phyloP scores from a whole-genome alignment of 2,888 invertebrate genomes.

The Lapara coniferarum region DNA sequence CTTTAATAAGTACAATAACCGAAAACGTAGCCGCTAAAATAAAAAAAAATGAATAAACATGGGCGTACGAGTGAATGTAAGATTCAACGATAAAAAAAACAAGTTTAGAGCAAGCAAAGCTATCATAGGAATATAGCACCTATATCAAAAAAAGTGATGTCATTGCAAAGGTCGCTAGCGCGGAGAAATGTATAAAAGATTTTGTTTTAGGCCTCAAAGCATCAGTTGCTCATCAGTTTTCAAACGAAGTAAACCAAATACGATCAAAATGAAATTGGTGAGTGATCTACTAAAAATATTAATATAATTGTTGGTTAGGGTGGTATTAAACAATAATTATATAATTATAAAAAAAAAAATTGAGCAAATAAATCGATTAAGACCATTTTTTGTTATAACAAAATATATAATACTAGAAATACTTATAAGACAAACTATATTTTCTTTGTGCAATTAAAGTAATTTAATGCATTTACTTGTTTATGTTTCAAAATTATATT shows the following conservation, averaged over 20 bases:
- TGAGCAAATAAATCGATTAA: too few species aligned
- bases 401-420: too few species aligned
- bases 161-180: constrained; percentile 77
- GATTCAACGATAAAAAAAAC: not conserved
- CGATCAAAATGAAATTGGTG: constrained; percentile 75
- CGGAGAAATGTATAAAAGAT: constrained; percentile 78
- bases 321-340: too few species aligned
- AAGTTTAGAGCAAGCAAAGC: not conserved
- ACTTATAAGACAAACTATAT: too few species aligned
- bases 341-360: too few species aligned
- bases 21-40: too few species aligned
- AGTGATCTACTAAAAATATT: constrained; percentile 47
- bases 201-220: constrained; percentile 53
- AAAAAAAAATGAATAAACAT: not conserved
- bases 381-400: too few species aligned
- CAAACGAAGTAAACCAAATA: constrained; percentile 57
- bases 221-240: constrained; percentile 73
- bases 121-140: not conserved
- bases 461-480: too few species aligned
- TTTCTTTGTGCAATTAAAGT: too few species aligned
- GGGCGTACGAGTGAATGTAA: not conserved
- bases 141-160: constrained; percentile 64
- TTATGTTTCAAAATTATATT: too few species aligned
- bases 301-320: not conserved
- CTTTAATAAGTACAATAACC: too few species aligned